phyloP scores from a whole-genome alignment of 2,888 invertebrate species.

The Leptinotarsa juncta region DNA sequence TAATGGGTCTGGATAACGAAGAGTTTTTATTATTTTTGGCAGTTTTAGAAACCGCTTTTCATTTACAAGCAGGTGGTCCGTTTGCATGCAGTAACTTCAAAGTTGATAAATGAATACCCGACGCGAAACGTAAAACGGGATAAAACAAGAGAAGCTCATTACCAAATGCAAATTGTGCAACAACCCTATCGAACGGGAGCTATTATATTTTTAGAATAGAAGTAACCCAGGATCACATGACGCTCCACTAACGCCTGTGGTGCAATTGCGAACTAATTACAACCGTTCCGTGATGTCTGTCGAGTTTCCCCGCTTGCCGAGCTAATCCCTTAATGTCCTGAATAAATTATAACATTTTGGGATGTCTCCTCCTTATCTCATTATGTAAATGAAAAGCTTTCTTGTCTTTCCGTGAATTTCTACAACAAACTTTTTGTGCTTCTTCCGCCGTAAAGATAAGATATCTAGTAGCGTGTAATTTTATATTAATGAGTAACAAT shows the following conservation, averaged over 20 bases:
- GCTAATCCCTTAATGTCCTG: conserved; percentile 46
- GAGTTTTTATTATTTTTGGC: too few species aligned
- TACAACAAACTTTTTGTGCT: conserved; percentile 26
- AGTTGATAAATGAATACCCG: not conserved
- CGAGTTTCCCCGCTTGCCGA: conserved; percentile 39
- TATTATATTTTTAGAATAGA: not conserved
- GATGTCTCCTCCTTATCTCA: conserved; percentile 42
- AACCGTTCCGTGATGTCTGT: conserved; percentile 41
- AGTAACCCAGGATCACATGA: conserved; percentile 10
- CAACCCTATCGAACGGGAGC: not conserved
- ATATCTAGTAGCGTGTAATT: conserved; percentile 18
- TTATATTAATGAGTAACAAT: conserved; percentile 11
- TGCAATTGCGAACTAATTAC: conserved; percentile 48
- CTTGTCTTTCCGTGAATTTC: conserved; percentile 21
- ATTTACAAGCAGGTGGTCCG: too few species aligned
- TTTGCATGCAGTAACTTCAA: too few species aligned
- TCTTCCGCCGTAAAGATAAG: conserved; percentile 16
- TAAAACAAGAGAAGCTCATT: not conserved
- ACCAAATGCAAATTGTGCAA: conserved; percentile 5
- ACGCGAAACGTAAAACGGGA: not conserved
- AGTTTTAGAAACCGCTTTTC: too few species aligned
- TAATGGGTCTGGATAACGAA: too few species aligned
- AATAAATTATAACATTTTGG: conserved; percentile 46
- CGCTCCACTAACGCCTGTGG: conserved; percentile 32
- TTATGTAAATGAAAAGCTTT: conserved; percentile 43